A percentile compares a stretch with the other conserved stretches of the same genome.
Evolutionary conservation across 2,797 vertebrate species (phyloP).

Genomic region (Clamator glandarius): DNA sequence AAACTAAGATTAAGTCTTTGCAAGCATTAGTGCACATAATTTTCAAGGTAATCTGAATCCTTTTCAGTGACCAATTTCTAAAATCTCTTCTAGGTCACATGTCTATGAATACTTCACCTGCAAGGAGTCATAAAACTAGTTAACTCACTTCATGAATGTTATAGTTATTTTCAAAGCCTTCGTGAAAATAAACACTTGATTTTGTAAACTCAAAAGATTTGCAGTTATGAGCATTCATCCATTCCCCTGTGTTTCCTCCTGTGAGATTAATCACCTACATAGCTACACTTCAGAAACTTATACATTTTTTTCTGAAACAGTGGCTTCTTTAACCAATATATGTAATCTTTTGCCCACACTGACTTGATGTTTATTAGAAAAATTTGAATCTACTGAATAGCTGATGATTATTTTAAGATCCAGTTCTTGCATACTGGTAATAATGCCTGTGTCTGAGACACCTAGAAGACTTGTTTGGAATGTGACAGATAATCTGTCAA

Average conservation of each 20-base stretch:
- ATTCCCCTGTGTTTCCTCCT: not conserved
- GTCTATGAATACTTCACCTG: not conserved
- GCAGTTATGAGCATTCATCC: not conserved
- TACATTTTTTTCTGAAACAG: not conserved
- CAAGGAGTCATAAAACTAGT: not conserved
- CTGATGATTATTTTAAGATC: not conserved
- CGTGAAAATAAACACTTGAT: not conserved
- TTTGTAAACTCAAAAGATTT: not conserved
- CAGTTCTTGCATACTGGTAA: not conserved
- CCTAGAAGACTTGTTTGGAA: not conserved
- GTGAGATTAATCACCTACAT: not conserved
- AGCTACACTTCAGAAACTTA: not conserved
- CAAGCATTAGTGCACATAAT: not conserved
- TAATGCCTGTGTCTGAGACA: not conserved
- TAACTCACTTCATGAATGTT: not conserved
- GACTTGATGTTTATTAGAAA: not conserved
- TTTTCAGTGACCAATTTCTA: not conserved
- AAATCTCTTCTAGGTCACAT: not conserved
- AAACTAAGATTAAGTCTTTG: not conserved
- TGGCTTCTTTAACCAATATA: not conserved
- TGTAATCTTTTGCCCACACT: accelerated
- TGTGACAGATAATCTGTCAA: not conserved
- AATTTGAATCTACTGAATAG: not conserved
- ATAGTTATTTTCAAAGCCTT: not conserved
- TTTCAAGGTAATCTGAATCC: not conserved